These are phyloP conservation scores for Ceratina australensis DNA, from an alignment of 1,140 invertebrate genomes.

Conservation along the genomic window DNA sequence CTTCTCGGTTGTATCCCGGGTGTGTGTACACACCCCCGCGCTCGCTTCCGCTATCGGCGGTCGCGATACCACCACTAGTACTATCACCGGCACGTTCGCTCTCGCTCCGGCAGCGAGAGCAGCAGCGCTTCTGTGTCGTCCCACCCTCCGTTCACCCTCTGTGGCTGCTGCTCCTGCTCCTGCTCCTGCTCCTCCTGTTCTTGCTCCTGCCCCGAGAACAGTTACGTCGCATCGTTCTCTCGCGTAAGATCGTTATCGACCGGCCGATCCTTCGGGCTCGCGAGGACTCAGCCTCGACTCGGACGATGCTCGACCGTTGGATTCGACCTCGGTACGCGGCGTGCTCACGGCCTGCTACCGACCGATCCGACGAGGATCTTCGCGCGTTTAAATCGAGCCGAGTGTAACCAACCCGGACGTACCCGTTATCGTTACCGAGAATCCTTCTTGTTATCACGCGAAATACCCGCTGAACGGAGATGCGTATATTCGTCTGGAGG, in stretches of 20 bases:
- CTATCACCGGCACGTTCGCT: constrained; percentile 8
- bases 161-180: constrained; percentile 27
- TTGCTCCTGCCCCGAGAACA: constrained; percentile 30
- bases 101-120: not conserved
- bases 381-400: not conserved
- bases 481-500: constrained; percentile 68
- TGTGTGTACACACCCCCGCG: constrained; percentile 8
- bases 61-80: constrained; percentile 17
- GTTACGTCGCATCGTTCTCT: constrained; percentile 46
- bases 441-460: not conserved
- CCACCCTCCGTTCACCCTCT: constrained; percentile 46
- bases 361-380: too few species aligned
- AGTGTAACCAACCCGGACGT: not conserved
- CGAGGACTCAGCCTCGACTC: not conserved
- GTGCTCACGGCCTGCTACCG: too few species aligned
- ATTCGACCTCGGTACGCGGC: too few species aligned
- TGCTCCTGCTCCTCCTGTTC: constrained; percentile 6
- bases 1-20: not conserved
- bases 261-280: not conserved
- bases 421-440: too few species aligned
- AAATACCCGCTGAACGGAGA: constrained; percentile 28
- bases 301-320: not conserved
- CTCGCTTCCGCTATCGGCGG: constrained; percentile 23
- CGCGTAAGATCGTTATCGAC: constrained; percentile 41
- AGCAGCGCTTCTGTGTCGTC: not conserved